Percentiles rank a stretch among this genome's conserved stretches.
Evolutionary conservation across 2,888 invertebrate species (phyloP).

Genomic region (Tinea trinotella): DNA sequence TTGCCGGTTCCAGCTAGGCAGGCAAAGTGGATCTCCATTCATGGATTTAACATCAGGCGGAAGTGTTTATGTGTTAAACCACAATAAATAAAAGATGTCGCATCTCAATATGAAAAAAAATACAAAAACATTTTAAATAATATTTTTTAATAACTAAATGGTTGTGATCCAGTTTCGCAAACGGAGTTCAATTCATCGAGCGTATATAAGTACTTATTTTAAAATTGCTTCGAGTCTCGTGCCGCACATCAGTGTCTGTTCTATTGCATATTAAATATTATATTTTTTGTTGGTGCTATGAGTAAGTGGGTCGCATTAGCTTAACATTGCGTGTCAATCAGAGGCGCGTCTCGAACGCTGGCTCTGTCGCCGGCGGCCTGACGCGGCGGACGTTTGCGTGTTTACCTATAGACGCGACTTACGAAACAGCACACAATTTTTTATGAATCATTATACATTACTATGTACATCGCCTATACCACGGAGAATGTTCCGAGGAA

Average conservation of each 20-base stretch:
- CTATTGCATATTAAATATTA: constrained; percentile 11
- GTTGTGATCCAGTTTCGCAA: neutral
- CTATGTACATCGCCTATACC: no score
- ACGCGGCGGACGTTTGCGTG: neutral
- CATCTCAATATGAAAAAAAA: no score
- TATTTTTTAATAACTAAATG: no score
- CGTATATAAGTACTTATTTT: neutral
- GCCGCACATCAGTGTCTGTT: constrained; percentile 1
- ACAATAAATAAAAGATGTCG: no score
- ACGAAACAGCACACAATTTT: constrained; percentile 9
- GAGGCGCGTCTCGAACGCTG: constrained; percentile 9
- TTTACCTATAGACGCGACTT: neutral
- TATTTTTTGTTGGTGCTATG: constrained; percentile 14
- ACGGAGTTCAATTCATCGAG: neutral
- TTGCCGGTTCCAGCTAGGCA: no score
- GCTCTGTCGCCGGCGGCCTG: constrained; percentile 17
- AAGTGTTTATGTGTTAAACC: no score
- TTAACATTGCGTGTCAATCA: constrained; percentile 15
- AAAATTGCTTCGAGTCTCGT: neutral
- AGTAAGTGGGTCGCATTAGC: constrained; percentile 18
- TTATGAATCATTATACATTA: neutral
- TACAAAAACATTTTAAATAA: no score
- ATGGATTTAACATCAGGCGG: no score
- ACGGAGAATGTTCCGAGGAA: no score
- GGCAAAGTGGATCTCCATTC: no score